phyloP scores from a whole-genome alignment of 2,888 invertebrate genomes.

The Teleogryllus oceanicus region DNA sequence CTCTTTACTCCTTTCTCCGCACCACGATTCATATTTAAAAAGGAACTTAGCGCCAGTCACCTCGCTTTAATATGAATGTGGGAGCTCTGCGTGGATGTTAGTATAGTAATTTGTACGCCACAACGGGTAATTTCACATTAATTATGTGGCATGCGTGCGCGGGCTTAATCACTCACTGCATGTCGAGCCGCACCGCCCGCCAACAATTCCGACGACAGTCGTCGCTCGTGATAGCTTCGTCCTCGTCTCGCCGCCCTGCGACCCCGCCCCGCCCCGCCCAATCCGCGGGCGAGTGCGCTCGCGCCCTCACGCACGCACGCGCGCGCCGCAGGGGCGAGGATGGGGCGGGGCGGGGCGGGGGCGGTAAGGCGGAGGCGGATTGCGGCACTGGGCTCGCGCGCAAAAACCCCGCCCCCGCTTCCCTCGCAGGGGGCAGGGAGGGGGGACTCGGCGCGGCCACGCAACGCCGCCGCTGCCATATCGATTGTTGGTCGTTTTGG shows the following conservation, averaged over 20 bases:
- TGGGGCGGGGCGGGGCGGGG: no score
- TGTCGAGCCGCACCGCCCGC: not conserved
- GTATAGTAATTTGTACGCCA: constrained; percentile 18
- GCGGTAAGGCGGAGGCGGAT: no score
- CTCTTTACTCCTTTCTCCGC: not conserved
- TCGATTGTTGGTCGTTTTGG: no score
- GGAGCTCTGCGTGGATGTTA: not conserved
- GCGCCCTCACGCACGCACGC: no score
- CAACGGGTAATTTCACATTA: constrained; percentile 18
- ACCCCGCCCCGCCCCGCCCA: no score
- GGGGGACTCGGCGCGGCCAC: no score
- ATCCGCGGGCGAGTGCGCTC: no score
- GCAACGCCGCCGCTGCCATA: no score
- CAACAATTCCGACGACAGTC: constrained; percentile 9
- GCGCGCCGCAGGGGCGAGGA: no score
- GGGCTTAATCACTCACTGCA: constrained; percentile 1
- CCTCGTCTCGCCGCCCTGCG: not conserved
- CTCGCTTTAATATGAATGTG: not conserved
- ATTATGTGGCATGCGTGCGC: constrained; percentile 1
- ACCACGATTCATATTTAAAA: not conserved
- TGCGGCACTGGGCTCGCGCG: no score
- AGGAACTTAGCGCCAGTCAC: not conserved
- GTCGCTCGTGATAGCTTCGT: not conserved
- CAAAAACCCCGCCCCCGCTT: no score
- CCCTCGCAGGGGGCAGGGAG: no score